Evolutionary conservation across 2,888 invertebrate genomes (phyloP), one percentile per base, ranked within the genome.

Genomic region (Iphiclides podalirius): DNA sequence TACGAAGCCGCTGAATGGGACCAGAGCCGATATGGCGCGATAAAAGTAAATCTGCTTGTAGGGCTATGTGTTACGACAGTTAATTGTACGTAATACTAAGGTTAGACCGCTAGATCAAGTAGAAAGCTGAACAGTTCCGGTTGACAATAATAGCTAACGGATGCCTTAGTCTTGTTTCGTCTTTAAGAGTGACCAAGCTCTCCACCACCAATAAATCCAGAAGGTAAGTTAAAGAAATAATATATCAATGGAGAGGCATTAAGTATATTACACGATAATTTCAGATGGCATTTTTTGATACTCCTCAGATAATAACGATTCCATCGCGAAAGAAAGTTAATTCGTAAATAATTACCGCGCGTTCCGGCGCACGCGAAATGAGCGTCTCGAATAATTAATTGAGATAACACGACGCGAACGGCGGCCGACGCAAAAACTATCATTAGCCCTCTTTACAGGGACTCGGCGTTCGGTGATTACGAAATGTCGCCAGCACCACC

Each of bases 1-100:
- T 48, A 38, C 36, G 47, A 39, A 36, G 34, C 47, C 48, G 53
- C 44, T 61, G 58, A 62, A 64, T 60, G 61, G 50, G 59, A 52
- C 48, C 57, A 55, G 4, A n/a, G 16, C 33, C 26, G n/a, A 39
- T 39, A 44, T 40, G 44, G 34, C 13, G 39, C 15, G 14, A 38
- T 44, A 35, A 43, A 39, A 50, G 44, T 50, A 44, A 50, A 44
- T 28, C 40, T 34, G 44, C 39, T 28, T 44, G 11, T 44, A 40
- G 13, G 34, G 35, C 16, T 36, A 50, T 39, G 31, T 40, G 40
- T 39, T 50, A 50, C 49, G 28, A 44, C 40, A 39, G 44, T 50
- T 40, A 44, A 40, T 46, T 41, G 47, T 40, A 15, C 23, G 33
- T 41, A 46, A 36, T 20, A 23, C 8, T 34, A 16, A 28, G 17